Evolutionary conservation across 2,888 invertebrate genomes (phyloP), one percentile per base, ranked within the genome.

Genomic region (Palloptera scutellata): DNA sequence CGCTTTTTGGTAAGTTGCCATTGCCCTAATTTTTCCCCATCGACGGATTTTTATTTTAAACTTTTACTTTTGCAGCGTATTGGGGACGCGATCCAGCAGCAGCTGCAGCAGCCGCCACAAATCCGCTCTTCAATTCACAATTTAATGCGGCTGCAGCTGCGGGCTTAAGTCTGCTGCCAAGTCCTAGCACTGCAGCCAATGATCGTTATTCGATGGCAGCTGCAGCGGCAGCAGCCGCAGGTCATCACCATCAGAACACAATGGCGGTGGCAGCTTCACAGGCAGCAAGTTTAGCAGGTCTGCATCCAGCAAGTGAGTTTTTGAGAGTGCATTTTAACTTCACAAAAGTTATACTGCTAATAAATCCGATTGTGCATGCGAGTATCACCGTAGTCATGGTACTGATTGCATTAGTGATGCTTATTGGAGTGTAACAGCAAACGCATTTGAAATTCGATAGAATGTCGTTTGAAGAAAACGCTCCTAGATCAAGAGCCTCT

Each of bases 221-320:
- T 61, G 87, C 86, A 45, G 84, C 84, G 3, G 84, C 84, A 15
- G 84, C 84, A 55, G 84, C 84, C 42, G 84, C 83, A n/a, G 83
- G 83, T 20, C 85, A 88, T 86, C 82, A 88, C 86, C 83, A 88
- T 86, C 90, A 90, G 74, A 89, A 89, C 76, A 92, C 93, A 66
- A 89, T 94, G 80, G 92, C 93, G 74, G 93, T 93, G 76, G 93
- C 93, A 62, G 94, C 93, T 74, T 93, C 92, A 82, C 94, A 94
- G 86, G 94, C 94, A 51, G 93, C 93, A 64, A 92, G 92, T 79
- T 87, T 94, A 78, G 85, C 85, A 73, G 93, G 93, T 73, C 87
- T 93, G 79, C 90, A 90, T 79, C 91, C 92, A 68, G 91, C 91
- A 79, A 91, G 91, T 91, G 81, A 85, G 84, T 83, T 77, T 75